phyloP scores from a whole-genome alignment of 1,140 invertebrate species.

The Nixonia krombeini region DNA sequence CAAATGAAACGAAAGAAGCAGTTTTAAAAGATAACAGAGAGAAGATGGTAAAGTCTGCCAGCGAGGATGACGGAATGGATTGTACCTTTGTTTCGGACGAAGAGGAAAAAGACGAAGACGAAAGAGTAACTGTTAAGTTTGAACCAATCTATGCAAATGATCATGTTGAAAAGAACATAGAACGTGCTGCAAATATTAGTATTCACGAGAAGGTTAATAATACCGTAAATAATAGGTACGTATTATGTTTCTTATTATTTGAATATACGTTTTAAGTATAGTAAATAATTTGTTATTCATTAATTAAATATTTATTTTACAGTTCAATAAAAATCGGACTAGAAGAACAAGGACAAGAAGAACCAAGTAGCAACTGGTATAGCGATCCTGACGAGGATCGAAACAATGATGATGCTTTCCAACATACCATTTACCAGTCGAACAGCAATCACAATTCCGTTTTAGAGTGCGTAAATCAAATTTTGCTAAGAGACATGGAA shows the following conservation, averaged over 20 bases:
- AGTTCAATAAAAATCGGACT: constrained; percentile 71
- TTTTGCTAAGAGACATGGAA: constrained; percentile 75
- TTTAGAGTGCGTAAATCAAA: constrained; percentile 83
- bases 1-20: constrained; percentile 7
- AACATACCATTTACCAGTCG: constrained; percentile 63
- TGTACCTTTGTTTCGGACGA: constrained; percentile 64
- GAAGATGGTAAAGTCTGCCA: constrained; percentile 56
- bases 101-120: constrained; percentile 53
- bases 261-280: no score
- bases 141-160: constrained; percentile 66
- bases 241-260: background rate
- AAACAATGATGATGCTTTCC: constrained; percentile 72
- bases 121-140: constrained; percentile 1
- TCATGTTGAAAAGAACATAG: constrained; percentile 52
- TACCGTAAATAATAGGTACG: background rate
- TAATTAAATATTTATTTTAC: constrained; percentile 7
- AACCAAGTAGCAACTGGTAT: constrained; percentile 80
- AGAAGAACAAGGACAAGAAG: constrained; percentile 70
- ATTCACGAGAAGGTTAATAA: background rate
- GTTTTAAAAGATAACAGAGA: constrained; percentile 20
- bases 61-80: constrained; percentile 67
- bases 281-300: no score
- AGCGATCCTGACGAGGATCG: constrained; percentile 80
- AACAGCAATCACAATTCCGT: constrained; percentile 80
- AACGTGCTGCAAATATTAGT: constrained; percentile 24